Percentiles rank a stretch among this genome's conserved stretches.
Evolutionary conservation across 2,113 vertebrate species (phyloP).

Genomic region (Tetraodon nigroviridis): DNA sequence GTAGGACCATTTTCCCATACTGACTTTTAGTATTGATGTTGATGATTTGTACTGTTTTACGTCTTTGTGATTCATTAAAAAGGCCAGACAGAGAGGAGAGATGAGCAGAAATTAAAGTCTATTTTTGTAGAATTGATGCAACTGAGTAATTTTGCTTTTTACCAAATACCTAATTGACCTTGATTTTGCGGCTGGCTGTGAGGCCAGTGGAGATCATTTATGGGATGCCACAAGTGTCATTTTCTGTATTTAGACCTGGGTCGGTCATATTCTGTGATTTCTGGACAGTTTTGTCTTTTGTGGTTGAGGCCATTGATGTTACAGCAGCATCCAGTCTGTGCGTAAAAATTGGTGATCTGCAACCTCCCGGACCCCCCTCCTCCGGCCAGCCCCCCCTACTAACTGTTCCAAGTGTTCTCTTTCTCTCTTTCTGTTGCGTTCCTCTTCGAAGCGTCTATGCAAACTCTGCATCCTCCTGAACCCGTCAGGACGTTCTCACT

Average conservation of each 20-base stretch:
- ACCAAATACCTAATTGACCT: constrained; percentile 67
- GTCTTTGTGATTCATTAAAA: constrained; percentile 14
- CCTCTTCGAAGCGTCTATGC: constrained; percentile 88
- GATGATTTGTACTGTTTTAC: constrained; percentile 28
- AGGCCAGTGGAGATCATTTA: constrained; percentile 17
- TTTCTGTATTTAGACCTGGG: constrained; percentile 14
- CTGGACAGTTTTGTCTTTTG: constrained; percentile 39
- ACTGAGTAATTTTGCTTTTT: constrained; percentile 61
- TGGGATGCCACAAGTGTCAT: constrained; percentile 11
- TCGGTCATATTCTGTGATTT: constrained; percentile 20
- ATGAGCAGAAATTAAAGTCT: constrained; percentile 27
- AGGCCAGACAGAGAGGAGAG: constrained; percentile 14
- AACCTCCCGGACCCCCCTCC: constrained; percentile 45
- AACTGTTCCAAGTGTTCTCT: constrained; percentile 28
- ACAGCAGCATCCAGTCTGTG: constrained; percentile 25
- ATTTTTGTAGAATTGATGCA: constrained; percentile 70
- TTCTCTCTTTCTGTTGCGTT: constrained; percentile 12
- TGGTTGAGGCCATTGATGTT: constrained; percentile 57
- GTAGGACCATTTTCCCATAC: constrained; percentile 13
- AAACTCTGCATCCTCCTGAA: constrained; percentile 84
- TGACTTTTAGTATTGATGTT: constrained; percentile 18
- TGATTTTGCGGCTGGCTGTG: constrained; percentile 34
- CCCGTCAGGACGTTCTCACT: constrained; percentile 70
- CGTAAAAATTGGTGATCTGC: constrained; percentile 34
- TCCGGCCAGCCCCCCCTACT: constrained; percentile 25